These are phyloP conservation scores for Peromyscus leucopus DNA, from an alignment of 2,113 vertebrate genomes.

Conservation along the genomic window DNA sequence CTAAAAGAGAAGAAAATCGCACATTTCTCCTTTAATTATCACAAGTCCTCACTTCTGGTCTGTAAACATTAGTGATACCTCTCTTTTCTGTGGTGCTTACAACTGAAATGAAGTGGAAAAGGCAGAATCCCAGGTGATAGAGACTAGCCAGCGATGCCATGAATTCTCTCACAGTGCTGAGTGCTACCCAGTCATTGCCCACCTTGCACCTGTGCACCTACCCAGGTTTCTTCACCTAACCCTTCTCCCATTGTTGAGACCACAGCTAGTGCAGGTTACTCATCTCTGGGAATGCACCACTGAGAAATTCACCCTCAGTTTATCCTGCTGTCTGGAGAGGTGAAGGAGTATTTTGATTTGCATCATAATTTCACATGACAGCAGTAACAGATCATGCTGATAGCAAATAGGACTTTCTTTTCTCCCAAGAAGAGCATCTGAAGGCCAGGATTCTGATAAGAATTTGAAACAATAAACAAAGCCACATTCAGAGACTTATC, in stretches of 20 bases:
- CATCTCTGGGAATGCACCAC: background rate
- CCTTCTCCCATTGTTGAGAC: background rate
- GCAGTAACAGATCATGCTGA: conserved; percentile 1
- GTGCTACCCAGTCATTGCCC: background rate
- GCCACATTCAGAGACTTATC: background rate
- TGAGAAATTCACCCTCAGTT: background rate
- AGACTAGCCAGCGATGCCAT: background rate
- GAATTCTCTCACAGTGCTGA: background rate
- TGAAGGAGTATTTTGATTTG: background rate
- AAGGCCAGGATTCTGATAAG: background rate
- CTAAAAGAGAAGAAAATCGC: background rate
- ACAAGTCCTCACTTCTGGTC: background rate
- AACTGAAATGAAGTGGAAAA: conserved; percentile 6
- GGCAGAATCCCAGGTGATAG: background rate
- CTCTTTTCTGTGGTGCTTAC: background rate
- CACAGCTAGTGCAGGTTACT: background rate
- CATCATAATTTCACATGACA: conserved; percentile 4
- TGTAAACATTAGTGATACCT: background rate
- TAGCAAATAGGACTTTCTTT: background rate
- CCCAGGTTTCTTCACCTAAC: background rate
- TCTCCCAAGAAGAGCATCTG: background rate
- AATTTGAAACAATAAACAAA: background rate
- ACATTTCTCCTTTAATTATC: conserved; percentile 13
- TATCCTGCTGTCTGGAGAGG: background rate
- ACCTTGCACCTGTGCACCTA: background rate